phyloP scores from a whole-genome alignment of 2,113 vertebrate species.

The Jaculus jaculus region DNA sequence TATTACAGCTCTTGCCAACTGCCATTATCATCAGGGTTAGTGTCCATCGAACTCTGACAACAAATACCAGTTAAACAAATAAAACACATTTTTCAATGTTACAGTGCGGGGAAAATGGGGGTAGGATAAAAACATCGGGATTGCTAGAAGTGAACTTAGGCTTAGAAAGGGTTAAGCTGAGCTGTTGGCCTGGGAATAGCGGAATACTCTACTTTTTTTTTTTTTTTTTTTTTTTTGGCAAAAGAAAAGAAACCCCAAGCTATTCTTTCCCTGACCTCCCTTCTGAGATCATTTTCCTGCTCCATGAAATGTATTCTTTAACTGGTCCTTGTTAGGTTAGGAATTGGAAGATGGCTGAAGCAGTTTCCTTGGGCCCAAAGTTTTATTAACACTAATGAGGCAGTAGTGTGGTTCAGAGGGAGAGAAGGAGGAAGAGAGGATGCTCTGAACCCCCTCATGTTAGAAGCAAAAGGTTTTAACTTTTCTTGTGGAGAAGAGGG shows the following conservation, averaged over 20 bases:
- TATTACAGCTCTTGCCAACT: not conserved
- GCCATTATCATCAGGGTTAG: no score
- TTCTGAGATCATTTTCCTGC: not conserved
- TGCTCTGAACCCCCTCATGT: no score
- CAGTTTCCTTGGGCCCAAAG: no score
- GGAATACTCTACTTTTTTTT: no score
- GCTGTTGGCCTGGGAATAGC: rapidly evolving
- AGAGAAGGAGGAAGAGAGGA: no score
- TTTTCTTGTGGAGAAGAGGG: no score
- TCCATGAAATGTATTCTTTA: not conserved
- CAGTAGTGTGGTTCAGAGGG: no score
- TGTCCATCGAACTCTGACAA: not conserved
- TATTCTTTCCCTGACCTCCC: not conserved
- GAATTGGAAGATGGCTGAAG: no score
- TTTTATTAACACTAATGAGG: no score
- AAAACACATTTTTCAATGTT: not conserved
- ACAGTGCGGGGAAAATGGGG: not conserved
- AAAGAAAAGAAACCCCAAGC: not conserved
- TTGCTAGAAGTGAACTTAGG: not conserved
- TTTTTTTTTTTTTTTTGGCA: no score
- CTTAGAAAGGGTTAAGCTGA: not conserved
- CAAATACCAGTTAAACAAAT: not conserved
- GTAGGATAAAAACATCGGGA: rapidly evolving
- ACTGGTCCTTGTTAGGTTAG: not conserved
- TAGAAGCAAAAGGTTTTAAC: no score